Conservation (phyloP, 1,140 invertebrate species). For the Probaryconus sp. region DNA sequence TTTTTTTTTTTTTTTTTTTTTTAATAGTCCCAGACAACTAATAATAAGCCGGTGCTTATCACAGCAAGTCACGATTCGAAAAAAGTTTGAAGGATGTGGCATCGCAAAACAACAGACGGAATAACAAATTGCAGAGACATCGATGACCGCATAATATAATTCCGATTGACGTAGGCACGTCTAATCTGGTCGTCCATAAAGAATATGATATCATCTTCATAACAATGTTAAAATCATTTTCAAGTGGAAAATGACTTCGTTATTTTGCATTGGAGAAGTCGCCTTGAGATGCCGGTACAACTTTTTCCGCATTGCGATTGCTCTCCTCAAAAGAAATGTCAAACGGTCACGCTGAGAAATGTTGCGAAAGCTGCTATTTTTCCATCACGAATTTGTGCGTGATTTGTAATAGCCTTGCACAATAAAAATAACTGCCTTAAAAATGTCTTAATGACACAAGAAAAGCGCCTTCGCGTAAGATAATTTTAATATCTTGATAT, state of each 20-base stretch:
- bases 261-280: constrained; percentile 1
- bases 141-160: constrained; percentile 32
- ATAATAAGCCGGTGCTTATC: too few species aligned
- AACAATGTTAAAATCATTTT: constrained; percentile 43
- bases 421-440: too few species aligned
- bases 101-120: constrained; percentile 13
- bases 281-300: constrained; percentile 41
- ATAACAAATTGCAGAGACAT: constrained; percentile 13
- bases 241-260: constrained; percentile 25
- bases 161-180: constrained; percentile 24
- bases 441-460: too few species aligned
- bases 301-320: constrained; percentile 44
- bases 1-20: too few species aligned
- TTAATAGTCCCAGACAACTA: too few species aligned
- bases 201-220: constrained; percentile 26
- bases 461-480: too few species aligned
- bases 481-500: too few species aligned
- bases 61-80: too few species aligned
- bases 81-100: constrained; percentile 21
- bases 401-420: too few species aligned
- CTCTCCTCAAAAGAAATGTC: constrained; percentile 44
- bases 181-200: constrained; percentile 9
- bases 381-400: background rate
- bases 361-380: constrained; percentile 10
- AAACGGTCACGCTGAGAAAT: background rate